Conservation (phyloP, 2,113 vertebrate genomes). For the Phylloscopus trochilus region DNA sequence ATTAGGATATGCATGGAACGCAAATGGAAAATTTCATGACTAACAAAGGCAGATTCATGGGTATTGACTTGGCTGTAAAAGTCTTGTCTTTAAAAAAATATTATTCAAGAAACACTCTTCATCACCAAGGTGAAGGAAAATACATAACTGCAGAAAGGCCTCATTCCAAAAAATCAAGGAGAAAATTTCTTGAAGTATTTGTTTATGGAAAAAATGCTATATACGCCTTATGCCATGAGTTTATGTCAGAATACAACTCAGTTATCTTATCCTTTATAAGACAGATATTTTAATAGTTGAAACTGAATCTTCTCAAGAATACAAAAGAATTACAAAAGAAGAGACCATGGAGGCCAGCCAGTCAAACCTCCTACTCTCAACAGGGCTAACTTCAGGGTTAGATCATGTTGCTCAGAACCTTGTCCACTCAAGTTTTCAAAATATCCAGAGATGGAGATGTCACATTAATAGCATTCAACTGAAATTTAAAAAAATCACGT, state of each 20-base stretch:
- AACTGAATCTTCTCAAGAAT: not conserved
- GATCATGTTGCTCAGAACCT: not conserved
- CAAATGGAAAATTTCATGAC: not conserved
- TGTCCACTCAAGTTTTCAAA: not conserved
- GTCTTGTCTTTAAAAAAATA: not conserved
- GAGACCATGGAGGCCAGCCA: not conserved
- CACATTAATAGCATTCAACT: not conserved
- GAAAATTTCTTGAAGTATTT: not conserved
- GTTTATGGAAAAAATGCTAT: not conserved
- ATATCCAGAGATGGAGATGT: not conserved
- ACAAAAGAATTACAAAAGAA: not conserved
- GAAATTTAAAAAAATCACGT: not conserved
- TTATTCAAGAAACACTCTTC: not conserved
- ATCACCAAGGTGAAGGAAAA: not conserved
- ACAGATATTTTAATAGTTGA: not conserved
- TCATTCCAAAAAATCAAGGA: not conserved
- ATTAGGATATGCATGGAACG: not conserved
- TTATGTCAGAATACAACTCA: not conserved
- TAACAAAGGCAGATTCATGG: not conserved
- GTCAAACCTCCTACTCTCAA: not conserved
- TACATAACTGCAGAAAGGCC: not conserved
- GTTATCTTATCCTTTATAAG: not conserved
- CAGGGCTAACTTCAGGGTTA: not conserved
- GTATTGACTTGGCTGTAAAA: not conserved
- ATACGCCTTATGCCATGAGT: not conserved